A percentile compares a stretch with the other conserved stretches of the same genome.
phyloP scores from a whole-genome alignment of 1,140 invertebrate species.

The Drosophila quadrilineata region DNA sequence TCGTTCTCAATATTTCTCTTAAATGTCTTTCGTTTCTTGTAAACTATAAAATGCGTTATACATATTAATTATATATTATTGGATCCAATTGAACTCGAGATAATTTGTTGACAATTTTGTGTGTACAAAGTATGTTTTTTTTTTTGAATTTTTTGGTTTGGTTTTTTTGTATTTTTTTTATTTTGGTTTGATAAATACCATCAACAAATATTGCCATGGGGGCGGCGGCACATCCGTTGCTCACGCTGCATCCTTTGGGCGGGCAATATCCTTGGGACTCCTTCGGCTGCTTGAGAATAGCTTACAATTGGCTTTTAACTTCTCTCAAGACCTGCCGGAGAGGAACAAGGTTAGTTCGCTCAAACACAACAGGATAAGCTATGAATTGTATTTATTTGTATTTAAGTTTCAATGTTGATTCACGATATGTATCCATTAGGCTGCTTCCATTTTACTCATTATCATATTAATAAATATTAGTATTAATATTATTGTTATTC shows the following conservation, averaged over 20 bases:
- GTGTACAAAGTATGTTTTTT: constrained; percentile 70
- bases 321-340: constrained; percentile 81
- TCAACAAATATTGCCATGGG: constrained; percentile 61
- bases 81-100: constrained; percentile 74
- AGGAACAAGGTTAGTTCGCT: constrained; percentile 82
- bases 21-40: constrained; percentile 50
- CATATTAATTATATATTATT: constrained; percentile 54
- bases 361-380: constrained; percentile 81
- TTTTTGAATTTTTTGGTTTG: constrained; percentile 77
- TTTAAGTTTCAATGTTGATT: constrained; percentile 34
- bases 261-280: constrained; percentile 33
- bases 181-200: constrained; percentile 81
- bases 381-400: constrained; percentile 52
- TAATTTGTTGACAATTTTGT: constrained; percentile 75
- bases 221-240: constrained; percentile 34
- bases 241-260: constrained; percentile 46
- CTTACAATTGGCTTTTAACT: constrained; percentile 63
- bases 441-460: constrained; percentile 33
- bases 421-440: constrained; percentile 9
- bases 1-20: constrained; percentile 54
- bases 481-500: background rate
- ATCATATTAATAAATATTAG: constrained; percentile 8
- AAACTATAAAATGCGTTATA: constrained; percentile 59
- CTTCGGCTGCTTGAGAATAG: constrained; percentile 67
- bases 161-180: constrained; percentile 64